These are phyloP conservation scores for Oreocharis arfaki DNA, from an alignment of 2,113 vertebrate genomes.

Conservation along the genomic window DNA sequence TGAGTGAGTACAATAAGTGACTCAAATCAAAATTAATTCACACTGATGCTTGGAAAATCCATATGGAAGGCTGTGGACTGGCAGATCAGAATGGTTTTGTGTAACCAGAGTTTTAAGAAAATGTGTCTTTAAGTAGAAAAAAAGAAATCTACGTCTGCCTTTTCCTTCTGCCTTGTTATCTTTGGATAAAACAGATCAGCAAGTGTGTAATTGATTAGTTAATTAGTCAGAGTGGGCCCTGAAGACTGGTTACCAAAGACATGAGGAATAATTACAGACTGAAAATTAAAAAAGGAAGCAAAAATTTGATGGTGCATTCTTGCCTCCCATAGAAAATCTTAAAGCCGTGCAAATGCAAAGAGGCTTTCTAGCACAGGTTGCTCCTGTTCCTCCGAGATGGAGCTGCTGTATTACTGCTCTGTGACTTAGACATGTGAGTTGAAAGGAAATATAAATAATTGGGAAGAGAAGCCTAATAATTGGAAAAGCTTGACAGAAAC, in stretches of 20 bases:
- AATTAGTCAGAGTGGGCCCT: not conserved
- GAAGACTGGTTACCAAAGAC: not conserved
- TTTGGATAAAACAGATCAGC: not conserved
- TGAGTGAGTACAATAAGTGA: not conserved
- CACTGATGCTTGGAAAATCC: not conserved
- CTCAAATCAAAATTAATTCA: slow-evolving; percentile 28
- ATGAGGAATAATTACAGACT: not conserved
- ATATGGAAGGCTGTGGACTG: not conserved
- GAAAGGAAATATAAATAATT: slow-evolving; percentile 20
- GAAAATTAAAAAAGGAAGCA: not conserved
- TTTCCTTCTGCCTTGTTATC: not conserved
- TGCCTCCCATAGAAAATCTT: not conserved
- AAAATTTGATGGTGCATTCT: not conserved
- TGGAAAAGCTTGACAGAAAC: slow-evolving; percentile 8
- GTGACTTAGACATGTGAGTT: not conserved
- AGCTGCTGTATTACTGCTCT: not conserved
- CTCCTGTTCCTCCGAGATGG: not conserved
- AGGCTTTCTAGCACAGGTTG: not conserved
- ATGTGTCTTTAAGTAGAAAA: not conserved
- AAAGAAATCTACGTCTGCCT: not conserved
- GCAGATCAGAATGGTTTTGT: not conserved
- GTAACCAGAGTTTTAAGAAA: not conserved
- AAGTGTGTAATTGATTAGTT: slow-evolving; percentile 15
- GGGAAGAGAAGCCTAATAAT: slow-evolving; percentile 22
- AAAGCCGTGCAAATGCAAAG: not conserved